These are phyloP conservation scores for Pantherophis vulpinus DNA, from an alignment of 2,797 vertebrate species.

Conservation along the genomic window DNA sequence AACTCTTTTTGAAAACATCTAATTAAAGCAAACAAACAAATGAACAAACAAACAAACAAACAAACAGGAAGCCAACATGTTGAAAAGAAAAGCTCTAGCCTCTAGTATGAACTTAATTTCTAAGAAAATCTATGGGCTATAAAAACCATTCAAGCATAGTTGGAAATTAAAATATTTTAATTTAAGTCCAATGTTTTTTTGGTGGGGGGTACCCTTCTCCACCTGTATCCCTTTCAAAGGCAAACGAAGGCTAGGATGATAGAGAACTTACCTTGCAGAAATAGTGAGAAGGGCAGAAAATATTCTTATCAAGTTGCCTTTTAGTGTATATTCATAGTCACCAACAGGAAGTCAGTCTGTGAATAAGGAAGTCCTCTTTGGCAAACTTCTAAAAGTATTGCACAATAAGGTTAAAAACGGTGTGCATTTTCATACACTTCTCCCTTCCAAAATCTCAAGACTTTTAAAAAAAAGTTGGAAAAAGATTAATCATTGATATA, in stretches of 20 bases:
- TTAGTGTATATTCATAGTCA: not conserved
- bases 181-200: not conserved
- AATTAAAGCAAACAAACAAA: not conserved
- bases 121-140: not conserved
- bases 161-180: not conserved
- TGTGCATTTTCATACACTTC: not conserved
- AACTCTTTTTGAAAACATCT: not conserved
- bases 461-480: not conserved
- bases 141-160: not conserved
- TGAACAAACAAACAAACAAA: not conserved
- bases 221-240: not conserved
- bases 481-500: not conserved
- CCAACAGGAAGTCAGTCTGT: not conserved
- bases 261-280: not conserved
- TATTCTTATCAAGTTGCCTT: not conserved
- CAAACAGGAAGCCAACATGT: not conserved
- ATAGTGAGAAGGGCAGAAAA: not conserved
- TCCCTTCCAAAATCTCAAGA: not conserved
- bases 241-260: not conserved
- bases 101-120: not conserved
- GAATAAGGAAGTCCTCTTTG: not conserved
- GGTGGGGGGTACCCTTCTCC: not conserved
- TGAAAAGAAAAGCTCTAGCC: not conserved
- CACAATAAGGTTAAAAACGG: not conserved
- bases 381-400: not conserved